Evolutionary conservation across 2,888 invertebrate species (phyloP).

Genomic region (Tanytarsus gracilentus): DNA sequence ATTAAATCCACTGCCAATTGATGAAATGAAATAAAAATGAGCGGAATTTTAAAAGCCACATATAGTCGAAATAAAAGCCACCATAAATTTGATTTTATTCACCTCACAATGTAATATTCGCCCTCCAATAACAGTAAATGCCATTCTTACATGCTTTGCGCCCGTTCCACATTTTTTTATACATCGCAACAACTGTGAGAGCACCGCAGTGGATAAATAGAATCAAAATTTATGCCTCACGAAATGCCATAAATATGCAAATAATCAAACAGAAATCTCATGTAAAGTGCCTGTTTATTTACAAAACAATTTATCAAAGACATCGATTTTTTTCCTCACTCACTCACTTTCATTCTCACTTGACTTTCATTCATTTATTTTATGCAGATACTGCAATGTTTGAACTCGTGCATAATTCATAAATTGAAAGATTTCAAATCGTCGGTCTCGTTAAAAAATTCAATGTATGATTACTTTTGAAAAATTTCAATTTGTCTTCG

Average conservation of each 20-base stretch:
- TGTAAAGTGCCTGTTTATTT: slow-evolving; percentile 28
- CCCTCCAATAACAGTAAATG: slow-evolving; percentile 25
- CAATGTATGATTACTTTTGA: no score
- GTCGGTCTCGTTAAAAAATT: no score
- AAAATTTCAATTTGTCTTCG: no score
- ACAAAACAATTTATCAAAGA: slow-evolving; percentile 29
- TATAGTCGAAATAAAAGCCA: slow-evolving; percentile 11
- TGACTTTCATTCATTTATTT: not conserved
- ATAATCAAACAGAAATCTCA: slow-evolving; percentile 28
- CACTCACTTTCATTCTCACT: not conserved
- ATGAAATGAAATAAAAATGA: not conserved
- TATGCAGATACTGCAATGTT: no score
- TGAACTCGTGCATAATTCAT: no score
- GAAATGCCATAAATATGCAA: slow-evolving; percentile 28
- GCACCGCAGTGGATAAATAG: slow-evolving; percentile 1
- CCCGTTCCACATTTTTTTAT: not conserved
- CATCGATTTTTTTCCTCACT: slow-evolving; percentile 17
- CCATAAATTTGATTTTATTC: slow-evolving; percentile 27
- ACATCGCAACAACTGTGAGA: not conserved
- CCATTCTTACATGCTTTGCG: not conserved
- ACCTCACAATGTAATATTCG: not conserved
- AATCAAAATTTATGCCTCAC: slow-evolving; percentile 27
- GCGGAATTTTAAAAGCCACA: slow-evolving; percentile 1
- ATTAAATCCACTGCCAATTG: slow-evolving; percentile 7
- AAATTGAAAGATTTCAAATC: no score